phyloP scores from a whole-genome alignment of 2,797 vertebrate species.

The Phaenicophaeus curvirostris region DNA sequence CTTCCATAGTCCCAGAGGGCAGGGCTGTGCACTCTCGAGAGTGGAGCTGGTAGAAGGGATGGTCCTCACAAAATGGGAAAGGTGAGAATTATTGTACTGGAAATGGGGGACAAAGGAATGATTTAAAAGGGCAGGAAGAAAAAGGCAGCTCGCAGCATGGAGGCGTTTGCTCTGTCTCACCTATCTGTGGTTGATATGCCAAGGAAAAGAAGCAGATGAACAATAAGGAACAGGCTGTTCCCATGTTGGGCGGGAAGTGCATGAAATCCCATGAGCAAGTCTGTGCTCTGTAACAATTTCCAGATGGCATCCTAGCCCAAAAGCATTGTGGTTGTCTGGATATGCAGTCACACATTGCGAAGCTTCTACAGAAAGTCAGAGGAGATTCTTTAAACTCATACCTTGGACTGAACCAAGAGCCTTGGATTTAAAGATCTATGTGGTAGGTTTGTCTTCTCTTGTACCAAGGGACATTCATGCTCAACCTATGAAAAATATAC shows the following conservation, averaged over 20 bases:
- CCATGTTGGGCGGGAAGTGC: constrained; percentile 23
- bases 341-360: background rate
- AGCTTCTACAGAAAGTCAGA: background rate
- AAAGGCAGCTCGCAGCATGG: background rate
- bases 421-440: background rate
- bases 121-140: background rate
- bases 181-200: background rate
- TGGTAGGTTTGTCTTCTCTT: constrained; percentile 34
- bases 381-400: background rate
- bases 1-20: background rate
- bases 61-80: background rate
- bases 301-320: constrained; percentile 13
- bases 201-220: constrained; percentile 15
- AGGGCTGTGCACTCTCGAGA: background rate
- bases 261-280: background rate
- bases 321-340: background rate
- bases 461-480: background rate
- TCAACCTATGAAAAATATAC: background rate
- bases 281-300: constrained; percentile 28
- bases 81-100: background rate
- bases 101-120: background rate
- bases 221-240: constrained; percentile 32
- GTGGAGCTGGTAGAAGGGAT: background rate
- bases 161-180: background rate
- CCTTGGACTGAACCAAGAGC: background rate